A percentile compares a stretch with the other conserved stretches of the same genome.
These are phyloP conservation scores for Drosophila persimilis DNA, from an alignment of 1,140 invertebrate genomes.

Conservation along the genomic window DNA sequence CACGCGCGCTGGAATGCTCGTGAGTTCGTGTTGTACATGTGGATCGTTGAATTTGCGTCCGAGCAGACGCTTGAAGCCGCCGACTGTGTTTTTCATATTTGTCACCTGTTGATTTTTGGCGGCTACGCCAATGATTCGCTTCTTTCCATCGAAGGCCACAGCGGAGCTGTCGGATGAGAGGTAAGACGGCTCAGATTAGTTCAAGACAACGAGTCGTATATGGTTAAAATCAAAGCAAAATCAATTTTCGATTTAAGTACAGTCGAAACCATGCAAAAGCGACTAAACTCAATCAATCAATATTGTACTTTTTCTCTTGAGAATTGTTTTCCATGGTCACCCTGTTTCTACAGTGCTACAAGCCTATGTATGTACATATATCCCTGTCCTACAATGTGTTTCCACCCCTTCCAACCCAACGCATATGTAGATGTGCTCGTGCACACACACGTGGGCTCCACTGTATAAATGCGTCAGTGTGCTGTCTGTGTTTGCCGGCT, in stretches of 20 bases:
- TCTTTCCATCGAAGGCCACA: slow-evolving; percentile 96
- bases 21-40: slow-evolving; percentile 91
- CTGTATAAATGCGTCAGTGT: slow-evolving; percentile 30
- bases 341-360: too few relatives aligned
- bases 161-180: slow-evolving; percentile 89
- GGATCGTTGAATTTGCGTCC: slow-evolving; percentile 95
- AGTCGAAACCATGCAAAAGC: too few relatives aligned
- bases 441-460: slow-evolving; percentile 18
- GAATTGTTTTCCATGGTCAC: too few relatives aligned
- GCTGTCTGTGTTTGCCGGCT: slow-evolving; percentile 64
- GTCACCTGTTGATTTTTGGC: slow-evolving; percentile 98
- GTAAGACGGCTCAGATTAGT: background rate
- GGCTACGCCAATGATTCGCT: slow-evolving; percentile 96
- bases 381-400: too few relatives aligned
- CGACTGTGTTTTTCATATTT: slow-evolving; percentile 98
- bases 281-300: too few relatives aligned
- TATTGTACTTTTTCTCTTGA: too few relatives aligned
- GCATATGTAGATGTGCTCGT: too few relatives aligned
- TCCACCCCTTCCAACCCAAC: too few relatives aligned
- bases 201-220: slow-evolving; percentile 32
- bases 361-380: too few relatives aligned
- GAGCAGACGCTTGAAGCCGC: slow-evolving; percentile 95
- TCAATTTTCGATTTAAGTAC: background rate
- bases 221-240: slow-evolving; percentile 29
- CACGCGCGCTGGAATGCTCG: slow-evolving; percentile 90